Evolutionary conservation across 37 sponge, comb jelly and placozoan species (phyloP), one percentile per base, ranked within the genome.

Genomic region (Ephydatia muelleri): DNA sequence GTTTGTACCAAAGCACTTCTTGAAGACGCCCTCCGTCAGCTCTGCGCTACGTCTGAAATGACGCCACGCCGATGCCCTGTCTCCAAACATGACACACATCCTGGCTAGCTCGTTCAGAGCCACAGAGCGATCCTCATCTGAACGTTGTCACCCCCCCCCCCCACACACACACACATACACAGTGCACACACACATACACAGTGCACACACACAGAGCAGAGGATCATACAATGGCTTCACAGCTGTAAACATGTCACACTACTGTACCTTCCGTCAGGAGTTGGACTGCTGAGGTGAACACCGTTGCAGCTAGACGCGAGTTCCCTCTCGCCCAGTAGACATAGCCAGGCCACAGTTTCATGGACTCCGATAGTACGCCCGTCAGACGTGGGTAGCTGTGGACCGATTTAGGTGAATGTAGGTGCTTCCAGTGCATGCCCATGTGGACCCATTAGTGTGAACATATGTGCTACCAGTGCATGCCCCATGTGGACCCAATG

Each of bases 301-400:
- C 75, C 2, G 5, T 29, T 21, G 75, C 38, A 72, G 87, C 87
- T 11, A 80, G 80, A 3, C 72, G 65, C 14, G 72, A n/a, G 22
- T 86, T 70, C 2, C 87, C 87, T 80, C 87, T 79, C 0, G 87
- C 87, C 87, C 87, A 86, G 67, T 86, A 80, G 67, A 86, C 75
- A 72, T 86, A 86, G n/a, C 74, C 87, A 40, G 87, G 87, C 87
- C 87, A 86, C 38, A 86, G 34, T 25, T 72, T 72, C 8, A 86
- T 35, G n/a, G 48, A 48, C 27, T 80, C 75, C 1, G 73, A 72
- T 23, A 43, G 33, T 19, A 64, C 67, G 6, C 49, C 36, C 25
- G 26, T 34, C 37, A 86, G 66, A 0, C 23, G 9, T n/a, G 49
- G 29, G 57, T 86, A 86, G 23, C 87, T 86, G 39, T 33, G 72